A percentile compares a stretch with the other conserved stretches of the same genome.
phyloP scores from a whole-genome alignment of 2,888 invertebrate genomes.

The Idaea dimidiata region DNA sequence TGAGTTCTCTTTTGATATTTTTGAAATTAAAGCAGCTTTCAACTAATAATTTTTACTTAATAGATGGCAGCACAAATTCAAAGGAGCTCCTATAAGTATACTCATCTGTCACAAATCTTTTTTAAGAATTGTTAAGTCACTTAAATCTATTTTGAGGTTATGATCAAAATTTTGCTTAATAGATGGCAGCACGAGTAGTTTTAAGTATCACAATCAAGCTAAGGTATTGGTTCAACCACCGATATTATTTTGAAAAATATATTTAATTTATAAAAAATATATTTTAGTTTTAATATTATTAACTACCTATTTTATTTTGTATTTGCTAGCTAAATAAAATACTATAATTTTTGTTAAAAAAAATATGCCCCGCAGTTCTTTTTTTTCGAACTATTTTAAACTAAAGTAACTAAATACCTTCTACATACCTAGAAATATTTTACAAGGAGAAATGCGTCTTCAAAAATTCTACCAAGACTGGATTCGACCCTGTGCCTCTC shows the following conservation, averaged over 20 bases:
- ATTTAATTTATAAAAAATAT: constrained; percentile 1
- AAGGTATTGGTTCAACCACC: not conserved
- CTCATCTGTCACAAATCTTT: no score
- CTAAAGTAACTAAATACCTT: no score
- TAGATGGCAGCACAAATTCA: no score
- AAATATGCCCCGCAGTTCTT: not conserved
- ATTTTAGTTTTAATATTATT: not conserved
- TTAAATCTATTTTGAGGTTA: not conserved
- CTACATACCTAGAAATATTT: no score
- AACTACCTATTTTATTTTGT: not conserved
- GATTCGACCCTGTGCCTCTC: no score
- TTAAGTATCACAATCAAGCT: not conserved
- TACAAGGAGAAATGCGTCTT: no score
- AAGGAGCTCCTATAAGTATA: no score
- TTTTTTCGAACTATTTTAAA: no score
- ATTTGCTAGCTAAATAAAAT: not conserved
- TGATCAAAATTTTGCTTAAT: not conserved
- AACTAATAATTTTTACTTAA: no score
- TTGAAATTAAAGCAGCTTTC: no score
- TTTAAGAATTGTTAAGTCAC: not conserved
- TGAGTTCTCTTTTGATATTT: no score
- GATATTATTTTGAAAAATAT: constrained; percentile 4
- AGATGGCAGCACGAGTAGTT: not conserved
- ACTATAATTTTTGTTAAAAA: not conserved
- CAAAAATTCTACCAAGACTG: no score